A percentile compares a stretch with the other conserved stretches of the same genome.
These are phyloP conservation scores for Thumatha senex DNA, from an alignment of 2,888 invertebrate species.

Conservation along the genomic window DNA sequence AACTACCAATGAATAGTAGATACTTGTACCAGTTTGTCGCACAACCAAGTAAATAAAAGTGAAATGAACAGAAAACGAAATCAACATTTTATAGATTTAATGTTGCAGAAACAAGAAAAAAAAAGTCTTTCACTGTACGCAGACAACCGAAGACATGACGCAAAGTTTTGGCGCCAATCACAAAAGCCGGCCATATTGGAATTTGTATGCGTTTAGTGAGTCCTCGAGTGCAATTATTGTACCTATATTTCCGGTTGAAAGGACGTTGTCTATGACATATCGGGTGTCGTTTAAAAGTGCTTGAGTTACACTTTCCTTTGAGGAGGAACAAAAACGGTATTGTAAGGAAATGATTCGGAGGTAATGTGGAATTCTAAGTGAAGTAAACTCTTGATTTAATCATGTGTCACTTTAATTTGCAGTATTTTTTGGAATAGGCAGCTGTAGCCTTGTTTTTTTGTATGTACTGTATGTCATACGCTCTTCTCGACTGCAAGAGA, in stretches of 20 bases:
- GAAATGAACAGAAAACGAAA: constrained; percentile 30
- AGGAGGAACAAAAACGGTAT: constrained; percentile 6
- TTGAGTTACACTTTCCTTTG: constrained; percentile 35
- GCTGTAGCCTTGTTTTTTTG: too few relatives aligned
- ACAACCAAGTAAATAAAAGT: constrained; percentile 18
- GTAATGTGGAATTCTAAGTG: constrained; percentile 7
- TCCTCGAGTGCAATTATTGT: constrained; percentile 32
- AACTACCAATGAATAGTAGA: background rate
- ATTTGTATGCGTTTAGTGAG: constrained; percentile 25
- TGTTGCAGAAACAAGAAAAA: constrained; percentile 27
- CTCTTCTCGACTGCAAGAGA: too few relatives aligned
- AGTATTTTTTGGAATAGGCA: too few relatives aligned
- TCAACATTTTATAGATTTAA: constrained; percentile 20
- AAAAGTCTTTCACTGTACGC: constrained; percentile 17
- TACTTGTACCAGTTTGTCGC: background rate
- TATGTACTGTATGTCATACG: too few relatives aligned
- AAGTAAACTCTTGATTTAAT: background rate
- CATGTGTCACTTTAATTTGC: background rate
- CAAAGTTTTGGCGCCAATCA: constrained; percentile 38
- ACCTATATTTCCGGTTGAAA: constrained; percentile 20
- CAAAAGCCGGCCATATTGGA: constrained; percentile 28
- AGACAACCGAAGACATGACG: constrained; percentile 30
- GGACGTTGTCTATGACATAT: constrained; percentile 26
- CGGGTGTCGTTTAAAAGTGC: constrained; percentile 29
- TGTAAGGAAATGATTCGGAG: constrained; percentile 10